phyloP scores from a whole-genome alignment of 2,888 invertebrate species.

The Chymomyza procnemis region DNA sequence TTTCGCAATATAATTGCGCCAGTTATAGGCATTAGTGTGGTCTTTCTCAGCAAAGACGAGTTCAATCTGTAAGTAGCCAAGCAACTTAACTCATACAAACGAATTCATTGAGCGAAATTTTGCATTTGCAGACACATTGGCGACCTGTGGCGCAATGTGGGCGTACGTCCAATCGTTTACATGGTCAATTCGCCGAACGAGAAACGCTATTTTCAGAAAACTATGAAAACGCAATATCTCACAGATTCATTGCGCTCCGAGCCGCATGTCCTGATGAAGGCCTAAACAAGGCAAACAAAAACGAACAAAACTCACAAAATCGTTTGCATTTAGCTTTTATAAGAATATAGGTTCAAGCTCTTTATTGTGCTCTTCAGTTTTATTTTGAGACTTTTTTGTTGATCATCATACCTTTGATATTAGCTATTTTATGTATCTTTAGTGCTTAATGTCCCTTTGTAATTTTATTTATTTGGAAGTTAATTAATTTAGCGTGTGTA shows the following conservation, averaged over 20 bases:
- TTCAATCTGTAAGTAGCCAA: conserved; percentile 75
- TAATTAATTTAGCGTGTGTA: too few species aligned
- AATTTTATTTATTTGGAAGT: too few species aligned
- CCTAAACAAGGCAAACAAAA: conserved; percentile 44
- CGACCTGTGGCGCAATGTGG: conserved; percentile 78
- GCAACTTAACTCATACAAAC: not conserved
- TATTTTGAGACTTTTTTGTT: too few species aligned
- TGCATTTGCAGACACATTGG: conserved; percentile 75
- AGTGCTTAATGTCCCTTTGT: not conserved
- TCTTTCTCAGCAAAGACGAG: conserved; percentile 78
- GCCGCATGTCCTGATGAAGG: conserved; percentile 77
- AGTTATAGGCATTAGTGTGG: conserved; percentile 78
- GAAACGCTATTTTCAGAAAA: conserved; percentile 79
- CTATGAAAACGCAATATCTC: conserved; percentile 78
- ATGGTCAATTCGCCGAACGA: conserved; percentile 79
- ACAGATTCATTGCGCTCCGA: conserved; percentile 78
- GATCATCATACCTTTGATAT: conserved; percentile 18
- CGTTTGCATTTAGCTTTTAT: conserved; percentile 47
- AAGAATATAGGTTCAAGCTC: not conserved
- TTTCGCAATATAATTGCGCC: conserved; percentile 78
- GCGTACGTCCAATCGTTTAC: conserved; percentile 78
- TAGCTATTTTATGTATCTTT: not conserved
- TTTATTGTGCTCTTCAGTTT: conserved; percentile 39
- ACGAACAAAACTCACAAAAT: conserved; percentile 27
- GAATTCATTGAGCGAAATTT: not conserved